Evolutionary conservation across 2,888 invertebrate genomes (phyloP), one percentile per base, ranked within the genome.

Genomic region (Yponomeuta cagnagella): DNA sequence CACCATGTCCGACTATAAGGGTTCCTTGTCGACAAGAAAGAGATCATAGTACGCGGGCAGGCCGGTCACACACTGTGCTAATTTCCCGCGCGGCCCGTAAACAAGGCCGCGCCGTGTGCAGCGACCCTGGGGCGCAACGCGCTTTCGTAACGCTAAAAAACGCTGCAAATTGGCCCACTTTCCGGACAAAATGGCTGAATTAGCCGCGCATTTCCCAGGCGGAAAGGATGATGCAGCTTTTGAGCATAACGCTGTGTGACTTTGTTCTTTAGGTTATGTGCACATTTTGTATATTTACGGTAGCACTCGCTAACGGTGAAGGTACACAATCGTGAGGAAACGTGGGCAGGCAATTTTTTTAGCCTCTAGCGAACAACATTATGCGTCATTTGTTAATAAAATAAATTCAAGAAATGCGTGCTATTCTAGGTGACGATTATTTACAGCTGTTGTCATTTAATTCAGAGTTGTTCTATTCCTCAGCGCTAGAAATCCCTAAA

Each of bases 111-210:
- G 52, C 52, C 52, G 52, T 58, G 52, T 15, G 52, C 15, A 15
- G 15, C 52, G 52, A 15, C 52, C 52, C 15, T 4, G 15, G 10
- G 52, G 12, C 52, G 8, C 52, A 15, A 15, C 15, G 52, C 52
- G 15, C 52, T 43, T 43, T 58, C 52, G 52, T 12, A 12, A 2
- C 15, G 12, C 52, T 15, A 58, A 58, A 58, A 58, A 58, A 58
- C 52, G 52, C 52, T 15, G 52, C 15, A 58, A 58, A 58, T 58
- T 58, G 52, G 52, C 15, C 52, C 52, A 58, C 52, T 58, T 58
- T 58, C 52, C 52, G 52, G 52, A 58, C 52, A 58, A 58, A 58
- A 58, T 58, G 52, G 15, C 52, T 58, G 52, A 58, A 58, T 58
- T 58, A 58, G 52, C 52, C 52, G 52, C 10, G 52, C 52, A 58